A percentile compares a stretch with the other conserved stretches of the same genome.
These are phyloP conservation scores for Ectemnius lituratus DNA, from an alignment of 2,888 invertebrate genomes.

Conservation along the genomic window DNA sequence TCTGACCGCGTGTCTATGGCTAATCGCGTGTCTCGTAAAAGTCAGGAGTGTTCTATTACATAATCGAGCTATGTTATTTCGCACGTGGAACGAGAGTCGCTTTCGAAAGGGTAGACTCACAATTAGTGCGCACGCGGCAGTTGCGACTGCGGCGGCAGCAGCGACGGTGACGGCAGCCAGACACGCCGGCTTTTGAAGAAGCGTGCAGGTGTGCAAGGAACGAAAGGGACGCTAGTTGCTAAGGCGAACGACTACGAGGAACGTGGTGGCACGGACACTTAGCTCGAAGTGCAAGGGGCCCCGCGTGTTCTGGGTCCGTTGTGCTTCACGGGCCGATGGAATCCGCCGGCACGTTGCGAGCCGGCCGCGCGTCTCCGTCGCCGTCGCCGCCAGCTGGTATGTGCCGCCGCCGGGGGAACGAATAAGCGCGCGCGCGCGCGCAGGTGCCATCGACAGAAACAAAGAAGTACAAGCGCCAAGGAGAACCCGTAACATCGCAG, in stretches of 20 bases:
- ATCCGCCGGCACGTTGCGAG: not conserved
- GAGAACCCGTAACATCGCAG: constrained; percentile 67
- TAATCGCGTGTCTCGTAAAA: not conserved
- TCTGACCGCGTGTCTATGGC: not conserved
- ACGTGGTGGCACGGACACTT: not conserved
- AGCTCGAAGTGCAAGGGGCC: not conserved
- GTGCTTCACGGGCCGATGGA: constrained; percentile 1
- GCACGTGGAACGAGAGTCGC: constrained; percentile 43
- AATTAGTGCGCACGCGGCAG: constrained; percentile 2
- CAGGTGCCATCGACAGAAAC: constrained; percentile 42
- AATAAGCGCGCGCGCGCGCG: constrained; percentile 9
- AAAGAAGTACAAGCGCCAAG: constrained; percentile 29
- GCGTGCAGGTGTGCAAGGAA: not conserved
- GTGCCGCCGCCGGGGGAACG: not conserved
- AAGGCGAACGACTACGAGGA: not conserved
- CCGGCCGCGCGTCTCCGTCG: not conserved
- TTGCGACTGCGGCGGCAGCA: no score
- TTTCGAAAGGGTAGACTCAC: constrained; percentile 32
- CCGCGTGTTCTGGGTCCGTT: not conserved
- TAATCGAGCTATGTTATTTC: constrained; percentile 33
- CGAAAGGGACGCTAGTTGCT: not conserved
- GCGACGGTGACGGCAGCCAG: not conserved
- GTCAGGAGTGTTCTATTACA: constrained; percentile 18
- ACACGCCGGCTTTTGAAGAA: not conserved
- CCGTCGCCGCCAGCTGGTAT: constrained; percentile 18